Evolutionary conservation across 2,888 invertebrate species (phyloP), one percentile per base, ranked within the genome.

Genomic region (Papilio gigon): DNA sequence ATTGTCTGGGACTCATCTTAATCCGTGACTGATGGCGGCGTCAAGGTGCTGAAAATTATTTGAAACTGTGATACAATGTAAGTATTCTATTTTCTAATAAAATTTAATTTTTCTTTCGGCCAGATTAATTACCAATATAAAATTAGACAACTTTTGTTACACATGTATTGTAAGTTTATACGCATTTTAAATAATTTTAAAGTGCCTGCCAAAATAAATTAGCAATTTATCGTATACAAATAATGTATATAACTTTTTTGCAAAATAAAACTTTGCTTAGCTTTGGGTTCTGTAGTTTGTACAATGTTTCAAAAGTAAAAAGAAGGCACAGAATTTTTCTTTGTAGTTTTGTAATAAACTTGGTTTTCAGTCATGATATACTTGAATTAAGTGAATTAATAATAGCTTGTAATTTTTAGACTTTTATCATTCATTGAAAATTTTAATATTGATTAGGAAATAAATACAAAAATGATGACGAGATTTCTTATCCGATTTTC

Each of bases 71-170:
- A 5, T 30, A 30, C 53, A 27, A 30, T 53, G 53, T 53, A 53
- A 53, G 53, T 53, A 50, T 53, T 53, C n/a, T 53, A 30, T 27
- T 27, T 25, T 50, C 14, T 27, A 27, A 14, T n/a, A 27, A 27
- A 14, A 50, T 8, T 9, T 4, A 4, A 14, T 2, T 27, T 27
- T 14, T 27, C 6, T 50, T 25, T 27, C 2, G 14, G 14, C 25
- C 5, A 5, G 5, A 2, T 25, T 27, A 6, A 25, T 25, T 14
- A 14, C 1, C 5, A 50, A 42, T 5, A 42, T 17, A 17, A 4
- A 27, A 50, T 14, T 14, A 50, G 14, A 14, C 3, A 22, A 53
- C 11, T 30, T 53, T 53, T 30, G 6, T 30, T 30, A 30, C 8
- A 53, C 4, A 30, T 9, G 9, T n/a, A n/a, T 0, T 53, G 8